Base-by-base conservation (phyloP, 2,888 invertebrate species). In the Lithophane leautieri region DNA sequence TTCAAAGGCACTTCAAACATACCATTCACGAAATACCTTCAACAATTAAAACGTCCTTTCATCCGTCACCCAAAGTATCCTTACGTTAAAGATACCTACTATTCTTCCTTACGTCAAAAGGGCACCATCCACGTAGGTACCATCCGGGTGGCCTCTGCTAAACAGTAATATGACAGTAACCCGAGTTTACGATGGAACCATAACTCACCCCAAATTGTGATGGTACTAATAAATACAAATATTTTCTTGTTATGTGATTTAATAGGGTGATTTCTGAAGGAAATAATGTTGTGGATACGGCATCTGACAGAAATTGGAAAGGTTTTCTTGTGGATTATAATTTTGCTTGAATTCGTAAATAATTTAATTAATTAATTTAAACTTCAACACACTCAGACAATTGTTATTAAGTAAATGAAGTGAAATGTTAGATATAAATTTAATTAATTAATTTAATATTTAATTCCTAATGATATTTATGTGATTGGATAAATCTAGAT, bases 191-290 rank as follows among this genome's bases (percentile, higher is more conserved):
- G 93, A 92, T 84, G 90, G 89, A 91, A 89, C 93, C 92, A 95
- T 96, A 94, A 96, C 93, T 95, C 94, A 94, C 92, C 91, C 92
- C 88, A 92, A 90, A 93, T 93, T 91, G 89, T 93, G 90, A 91
- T 91, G 92, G 91, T 89, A 90, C 90, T 93, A 93, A 94, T 94
- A 95, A 95, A 95, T 95, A 95, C 93, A 93, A 95, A 95, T 95
- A 95, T 93, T 94, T 94, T 93, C 91, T 93, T 92, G 91, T 93
- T 89, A 90, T 91, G 90, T 95, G 95, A 95, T 95, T 95, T 95
- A 95, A 94, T 93, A 90, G 91, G 89, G 89, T 89, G 76, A 86
- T 81, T 78, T 80, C 79, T 73, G 19, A 28, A 74, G 2, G 83
- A 40, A 83, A 88, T 79, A 25, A 34, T 90, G 71, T 25, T 83